Base-by-base conservation (phyloP, 1,140 invertebrate genomes). In the Papilio glaucus region DNA sequence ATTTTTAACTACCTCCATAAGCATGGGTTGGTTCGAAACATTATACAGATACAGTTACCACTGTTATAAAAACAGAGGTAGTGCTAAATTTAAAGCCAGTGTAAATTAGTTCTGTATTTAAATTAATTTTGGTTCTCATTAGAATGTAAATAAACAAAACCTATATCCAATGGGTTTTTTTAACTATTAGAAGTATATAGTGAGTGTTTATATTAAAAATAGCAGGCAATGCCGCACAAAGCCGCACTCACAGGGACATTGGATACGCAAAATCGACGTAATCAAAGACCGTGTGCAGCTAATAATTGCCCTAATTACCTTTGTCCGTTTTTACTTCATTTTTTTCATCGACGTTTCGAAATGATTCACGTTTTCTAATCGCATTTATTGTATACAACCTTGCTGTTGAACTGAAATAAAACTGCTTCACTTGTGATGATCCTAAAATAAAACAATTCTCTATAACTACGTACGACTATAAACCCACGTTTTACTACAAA, bases 221-320 rank as follows among this genome's bases (percentile, higher is more conserved):
- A 65, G 33, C 65, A 62, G 10, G n/a, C n/a, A 33, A 49, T 61
- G 39, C 62, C 10, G 26, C 67, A 67, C 57, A 72, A 83, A 77
- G 73, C 75, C 72, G 49, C 65, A 71, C 26, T 39, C 72, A 61
- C 45, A 71, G 49, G 29, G 78, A 74, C 67, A 85, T 79, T 77
- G 81, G 79, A 81, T 82, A 82, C 72, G 71, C 71, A 70, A 81
- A 81, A 81, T 78, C 77, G 73, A 33, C 37, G 70, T 71, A 70
- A 81, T 76, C 74, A 73, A 65, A 68, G 38, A 71, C n/a, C 63
- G 60, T 75, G 68, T 73, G 49, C 74, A 74, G 15, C 65, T 74
- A 74, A 76, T 76, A 76, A 80, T 82, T 73, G 73, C 57, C 24
- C 60, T 81, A 77, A 82, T 80, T 78, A 77, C 41, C 9, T 13